phyloP scores from a whole-genome alignment of 2,113 vertebrate genomes.

The Macaca mulatta region DNA sequence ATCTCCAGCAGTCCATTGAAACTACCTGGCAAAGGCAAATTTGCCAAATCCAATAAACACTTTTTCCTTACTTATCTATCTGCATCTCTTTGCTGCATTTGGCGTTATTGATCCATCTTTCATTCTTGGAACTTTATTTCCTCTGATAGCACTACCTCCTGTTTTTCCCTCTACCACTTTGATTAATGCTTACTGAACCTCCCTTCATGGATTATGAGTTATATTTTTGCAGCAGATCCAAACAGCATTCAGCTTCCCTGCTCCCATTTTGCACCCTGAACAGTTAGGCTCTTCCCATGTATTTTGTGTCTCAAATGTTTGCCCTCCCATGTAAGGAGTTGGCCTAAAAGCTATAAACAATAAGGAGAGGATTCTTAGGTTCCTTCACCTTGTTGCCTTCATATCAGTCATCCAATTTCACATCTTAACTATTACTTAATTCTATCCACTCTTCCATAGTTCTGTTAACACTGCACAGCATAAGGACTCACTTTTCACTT shows the following conservation, averaged over 20 bases:
- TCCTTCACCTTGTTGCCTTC: not conserved
- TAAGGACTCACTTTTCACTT: not conserved
- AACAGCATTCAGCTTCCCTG: not conserved
- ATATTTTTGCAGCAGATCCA: not conserved
- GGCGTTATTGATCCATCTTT: not conserved
- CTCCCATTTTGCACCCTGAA: not conserved
- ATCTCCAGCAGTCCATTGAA: not conserved
- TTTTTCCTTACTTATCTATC: not conserved
- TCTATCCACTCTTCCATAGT: not conserved
- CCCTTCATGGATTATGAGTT: slow-evolving; percentile 2
- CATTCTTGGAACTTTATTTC: slow-evolving; percentile 32
- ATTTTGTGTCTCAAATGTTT: not conserved
- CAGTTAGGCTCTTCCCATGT: not conserved
- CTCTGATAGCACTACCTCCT: not conserved
- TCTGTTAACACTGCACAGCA: not conserved
- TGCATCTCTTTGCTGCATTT: not conserved
- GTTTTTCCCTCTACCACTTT: not conserved
- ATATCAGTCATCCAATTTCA: not conserved
- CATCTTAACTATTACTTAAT: not conserved
- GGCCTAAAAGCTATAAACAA: not conserved
- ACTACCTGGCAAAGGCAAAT: not conserved
- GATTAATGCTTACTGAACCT: slow-evolving; percentile 15
- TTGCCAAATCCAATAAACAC: not conserved
- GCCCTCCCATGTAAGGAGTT: not conserved
- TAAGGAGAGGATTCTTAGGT: not conserved